Evolutionary conservation across 1,140 invertebrate species (phyloP).

Genomic region (Lerema accius): DNA sequence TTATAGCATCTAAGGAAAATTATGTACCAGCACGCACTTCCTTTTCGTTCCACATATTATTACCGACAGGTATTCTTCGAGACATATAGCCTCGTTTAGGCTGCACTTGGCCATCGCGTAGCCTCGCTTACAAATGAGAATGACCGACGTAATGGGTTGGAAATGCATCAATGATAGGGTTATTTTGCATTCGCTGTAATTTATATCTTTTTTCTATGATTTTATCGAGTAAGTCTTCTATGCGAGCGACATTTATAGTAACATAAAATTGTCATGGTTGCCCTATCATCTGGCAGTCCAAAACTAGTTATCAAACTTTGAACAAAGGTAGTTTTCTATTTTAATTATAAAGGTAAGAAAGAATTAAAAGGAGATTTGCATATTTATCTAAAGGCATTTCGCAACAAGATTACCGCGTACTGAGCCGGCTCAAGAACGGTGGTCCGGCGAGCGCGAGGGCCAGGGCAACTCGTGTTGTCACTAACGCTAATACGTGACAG

Average conservation of each 20-base stretch:
- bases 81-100: neutral
- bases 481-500: slow-evolving; percentile 52
- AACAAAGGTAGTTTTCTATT: no score
- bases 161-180: neutral
- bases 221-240: no score
- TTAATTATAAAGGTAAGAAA: no score
- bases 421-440: slow-evolving; percentile 48
- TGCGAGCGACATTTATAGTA: no score
- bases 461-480: slow-evolving; percentile 51
- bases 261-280: no score
- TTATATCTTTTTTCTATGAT: no score
- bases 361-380: neutral
- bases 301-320: no score
- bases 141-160: neutral
- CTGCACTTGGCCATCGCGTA: neutral
- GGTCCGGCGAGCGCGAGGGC: slow-evolving; percentile 37
- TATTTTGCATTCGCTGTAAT: no score
- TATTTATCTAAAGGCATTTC: slow-evolving; percentile 38
- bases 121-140: neutral
- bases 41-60: slow-evolving; percentile 3
- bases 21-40: neutral
- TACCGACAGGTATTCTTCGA: neutral
- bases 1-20: neutral
- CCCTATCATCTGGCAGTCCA: no score
- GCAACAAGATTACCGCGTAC: slow-evolving; percentile 44